Evolutionary conservation across 2,888 invertebrate species (phyloP).

Genomic region (Sinodicranocentrus sp.): DNA sequence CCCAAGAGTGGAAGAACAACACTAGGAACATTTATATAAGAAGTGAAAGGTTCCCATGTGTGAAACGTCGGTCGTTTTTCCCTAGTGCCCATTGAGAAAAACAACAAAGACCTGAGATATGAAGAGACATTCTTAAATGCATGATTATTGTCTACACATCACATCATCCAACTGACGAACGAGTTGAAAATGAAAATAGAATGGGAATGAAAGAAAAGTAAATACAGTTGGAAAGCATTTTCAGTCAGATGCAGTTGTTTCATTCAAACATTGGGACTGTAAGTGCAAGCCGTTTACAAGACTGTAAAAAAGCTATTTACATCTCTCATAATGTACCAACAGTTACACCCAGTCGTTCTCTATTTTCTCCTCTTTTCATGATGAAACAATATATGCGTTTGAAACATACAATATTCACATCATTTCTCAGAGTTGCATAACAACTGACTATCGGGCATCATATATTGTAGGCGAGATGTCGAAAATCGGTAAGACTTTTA

Average conservation of each 20-base stretch:
- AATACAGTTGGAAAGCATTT: conserved; percentile 13
- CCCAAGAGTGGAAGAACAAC: too few relatives aligned
- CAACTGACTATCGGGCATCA: too few relatives aligned
- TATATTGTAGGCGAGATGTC: too few relatives aligned
- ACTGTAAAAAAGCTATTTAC: conserved; percentile 63
- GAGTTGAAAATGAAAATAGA: conserved; percentile 32
- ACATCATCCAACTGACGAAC: conserved; percentile 7
- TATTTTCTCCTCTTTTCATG: neutral
- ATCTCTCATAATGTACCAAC: conserved; percentile 44
- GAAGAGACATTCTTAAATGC: conserved; percentile 32
- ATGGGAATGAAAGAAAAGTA: conserved; percentile 11
- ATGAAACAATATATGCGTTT: conserved; percentile 3
- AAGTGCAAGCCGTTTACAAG: conserved; percentile 55
- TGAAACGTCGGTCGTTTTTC: conserved; percentile 15
- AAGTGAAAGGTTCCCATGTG: conserved; percentile 17
- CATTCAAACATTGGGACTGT: conserved; percentile 25
- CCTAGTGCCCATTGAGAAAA: neutral
- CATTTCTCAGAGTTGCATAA: too few relatives aligned
- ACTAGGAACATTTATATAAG: too few relatives aligned
- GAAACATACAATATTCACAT: too few relatives aligned
- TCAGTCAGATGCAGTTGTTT: conserved; percentile 49
- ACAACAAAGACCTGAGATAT: conserved; percentile 8
- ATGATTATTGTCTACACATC: conserved; percentile 44
- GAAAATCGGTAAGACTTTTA: too few relatives aligned
- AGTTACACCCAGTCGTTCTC: conserved; percentile 42